phyloP scores from a whole-genome alignment of 2,797 vertebrate species.

The Discoglossus pictus region DNA sequence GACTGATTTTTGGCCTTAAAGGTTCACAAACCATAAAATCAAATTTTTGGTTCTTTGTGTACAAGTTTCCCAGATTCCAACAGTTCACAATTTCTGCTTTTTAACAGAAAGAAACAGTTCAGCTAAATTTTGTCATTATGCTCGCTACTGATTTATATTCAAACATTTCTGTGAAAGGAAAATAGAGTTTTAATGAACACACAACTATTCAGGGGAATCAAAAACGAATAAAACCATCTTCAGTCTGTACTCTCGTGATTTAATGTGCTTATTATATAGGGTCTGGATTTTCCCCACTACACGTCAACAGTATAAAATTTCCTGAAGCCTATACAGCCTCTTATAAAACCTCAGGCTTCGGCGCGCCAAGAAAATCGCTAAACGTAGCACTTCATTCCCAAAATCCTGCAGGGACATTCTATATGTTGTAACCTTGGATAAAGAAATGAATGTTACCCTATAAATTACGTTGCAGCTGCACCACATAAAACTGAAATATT shows the following conservation, averaged over 20 bases:
- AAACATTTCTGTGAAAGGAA: conserved; percentile 13
- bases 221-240: conserved; percentile 48
- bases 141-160: conserved; percentile 28
- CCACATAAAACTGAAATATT: conserved; percentile 49
- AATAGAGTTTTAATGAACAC: conserved; percentile 47
- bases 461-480: conserved; percentile 50
- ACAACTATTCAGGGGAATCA: conserved; percentile 34
- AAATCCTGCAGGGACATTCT: conserved; percentile 51
- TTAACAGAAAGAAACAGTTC: no score
- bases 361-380: conserved; percentile 50
- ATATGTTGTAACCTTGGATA: conserved; percentile 48
- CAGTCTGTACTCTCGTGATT: conserved; percentile 50
- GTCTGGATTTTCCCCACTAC: conserved; percentile 42
- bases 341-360: conserved; percentile 42
- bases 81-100: no score
- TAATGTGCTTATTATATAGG: conserved; percentile 45
- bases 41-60: no score
- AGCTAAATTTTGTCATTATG: no score
- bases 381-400: conserved; percentile 51
- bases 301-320: conserved; percentile 51
- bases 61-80: no score
- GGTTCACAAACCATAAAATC: no score
- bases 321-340: conserved; percentile 46
- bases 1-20: no score
- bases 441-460: conserved; percentile 50